phyloP scores from a whole-genome alignment of 30 jellyfish, hydroid and myxozoan species.

The Turritopsis dohrnii region DNA sequence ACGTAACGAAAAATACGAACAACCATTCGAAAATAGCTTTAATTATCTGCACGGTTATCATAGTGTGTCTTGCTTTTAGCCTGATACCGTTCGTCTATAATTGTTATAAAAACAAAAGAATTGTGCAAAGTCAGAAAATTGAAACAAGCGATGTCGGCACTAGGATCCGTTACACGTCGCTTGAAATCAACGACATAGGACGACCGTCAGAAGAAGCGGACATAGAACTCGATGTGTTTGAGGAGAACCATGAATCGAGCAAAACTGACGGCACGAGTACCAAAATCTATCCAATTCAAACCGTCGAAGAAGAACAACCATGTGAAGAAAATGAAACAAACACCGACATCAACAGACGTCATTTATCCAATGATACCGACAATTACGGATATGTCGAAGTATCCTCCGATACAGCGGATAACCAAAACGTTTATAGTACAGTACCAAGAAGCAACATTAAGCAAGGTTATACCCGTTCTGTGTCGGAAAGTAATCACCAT shows the following conservation, averaged over 20 bases:
- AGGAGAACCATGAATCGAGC: not conserved
- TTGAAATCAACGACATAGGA: not conserved
- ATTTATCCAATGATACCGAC: not conserved
- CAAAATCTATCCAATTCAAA: not conserved
- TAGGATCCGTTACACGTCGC: not conserved
- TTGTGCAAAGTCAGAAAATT: not conserved
- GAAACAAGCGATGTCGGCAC: not conserved
- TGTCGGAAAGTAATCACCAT: not conserved
- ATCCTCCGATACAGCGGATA: not conserved
- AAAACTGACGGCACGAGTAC: not conserved
- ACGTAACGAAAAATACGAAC: not conserved
- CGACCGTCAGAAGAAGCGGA: not conserved
- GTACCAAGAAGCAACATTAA: not conserved
- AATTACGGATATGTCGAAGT: not conserved
- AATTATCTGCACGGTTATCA: not conserved
- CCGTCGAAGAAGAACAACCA: not conserved
- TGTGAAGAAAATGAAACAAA: not conserved
- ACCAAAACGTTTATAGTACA: not conserved
- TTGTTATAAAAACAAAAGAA: not conserved
- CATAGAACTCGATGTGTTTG: not conserved
- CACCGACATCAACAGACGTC: not conserved
- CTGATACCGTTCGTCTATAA: not conserved
- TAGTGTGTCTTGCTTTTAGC: not conserved
- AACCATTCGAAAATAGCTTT: not conserved
- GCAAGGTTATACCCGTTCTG: not conserved